phyloP scores from a whole-genome alignment of 2,113 vertebrate species.

The Lepidothrix coronata region DNA sequence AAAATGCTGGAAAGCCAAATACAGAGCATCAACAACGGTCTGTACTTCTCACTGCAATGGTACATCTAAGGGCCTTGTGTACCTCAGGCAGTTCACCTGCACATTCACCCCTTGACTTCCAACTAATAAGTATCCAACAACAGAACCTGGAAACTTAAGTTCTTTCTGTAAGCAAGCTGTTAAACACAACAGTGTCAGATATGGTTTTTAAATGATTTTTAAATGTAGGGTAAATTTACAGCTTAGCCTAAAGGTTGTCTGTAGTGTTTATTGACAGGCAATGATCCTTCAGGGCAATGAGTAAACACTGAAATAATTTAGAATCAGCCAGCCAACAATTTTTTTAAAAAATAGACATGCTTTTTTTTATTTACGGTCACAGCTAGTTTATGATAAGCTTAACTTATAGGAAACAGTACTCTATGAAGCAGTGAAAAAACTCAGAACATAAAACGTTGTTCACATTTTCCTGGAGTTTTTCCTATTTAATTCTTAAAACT shows the following conservation, averaged over 20 bases:
- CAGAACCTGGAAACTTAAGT: neutral
- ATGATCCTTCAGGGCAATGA: neutral
- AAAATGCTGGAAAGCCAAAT: neutral
- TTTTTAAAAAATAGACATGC: neutral
- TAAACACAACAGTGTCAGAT: neutral
- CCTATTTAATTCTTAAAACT: neutral
- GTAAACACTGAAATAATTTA: neutral
- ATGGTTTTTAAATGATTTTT: neutral
- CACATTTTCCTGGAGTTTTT: neutral
- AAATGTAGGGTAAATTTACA: neutral
- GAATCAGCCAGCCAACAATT: neutral
- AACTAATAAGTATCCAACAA: neutral
- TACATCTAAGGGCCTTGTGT: neutral
- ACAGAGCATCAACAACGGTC: neutral
- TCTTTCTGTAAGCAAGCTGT: neutral
- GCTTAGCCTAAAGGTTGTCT: neutral
- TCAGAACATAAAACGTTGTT: rapidly evolving
- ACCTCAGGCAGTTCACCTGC: neutral
- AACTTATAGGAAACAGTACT: neutral
- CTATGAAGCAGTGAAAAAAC: neutral
- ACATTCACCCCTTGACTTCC: neutral
- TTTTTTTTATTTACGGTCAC: neutral
- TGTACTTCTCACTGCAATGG: neutral
- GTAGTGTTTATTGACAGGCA: neutral
- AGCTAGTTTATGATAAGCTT: neutral